Conservation (phyloP, 2,797 vertebrate genomes). For the Ibycter americanus region DNA sequence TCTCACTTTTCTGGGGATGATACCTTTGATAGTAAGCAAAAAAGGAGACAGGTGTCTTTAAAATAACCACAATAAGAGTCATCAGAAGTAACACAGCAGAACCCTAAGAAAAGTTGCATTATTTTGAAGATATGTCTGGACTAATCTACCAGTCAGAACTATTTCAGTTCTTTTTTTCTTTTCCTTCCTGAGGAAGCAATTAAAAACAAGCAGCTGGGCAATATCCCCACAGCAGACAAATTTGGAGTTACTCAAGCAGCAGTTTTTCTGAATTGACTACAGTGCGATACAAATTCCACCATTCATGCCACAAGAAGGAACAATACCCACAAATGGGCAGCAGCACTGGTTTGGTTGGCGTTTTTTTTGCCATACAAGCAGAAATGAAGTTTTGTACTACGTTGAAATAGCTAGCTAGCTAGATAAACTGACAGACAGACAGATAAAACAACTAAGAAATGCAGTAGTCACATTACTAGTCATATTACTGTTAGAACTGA, state of each 20-base stretch:
- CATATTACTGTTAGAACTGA: not conserved
- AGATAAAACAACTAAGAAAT: not conserved
- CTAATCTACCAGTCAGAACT: not conserved
- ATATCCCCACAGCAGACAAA: not conserved
- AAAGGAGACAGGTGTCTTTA: not conserved
- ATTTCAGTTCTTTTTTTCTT: not conserved
- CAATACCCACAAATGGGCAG: not conserved
- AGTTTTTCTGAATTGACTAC: constrained; percentile 3
- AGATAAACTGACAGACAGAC: not conserved
- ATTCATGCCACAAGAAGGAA: not conserved
- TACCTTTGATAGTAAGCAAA: not conserved
- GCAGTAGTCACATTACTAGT: not conserved
- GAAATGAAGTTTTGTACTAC: not conserved
- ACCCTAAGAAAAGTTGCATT: not conserved
- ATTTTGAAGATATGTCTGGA: not conserved
- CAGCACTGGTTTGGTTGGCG: not conserved
- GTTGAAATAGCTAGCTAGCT: not conserved
- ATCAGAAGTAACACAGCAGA: not conserved
- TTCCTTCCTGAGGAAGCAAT: constrained; percentile 22
- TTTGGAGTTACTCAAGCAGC: not conserved
- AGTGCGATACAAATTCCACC: not conserved
- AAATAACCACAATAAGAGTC: not conserved
- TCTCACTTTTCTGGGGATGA: not conserved
- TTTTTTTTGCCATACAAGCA: not conserved
- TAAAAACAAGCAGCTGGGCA: constrained; percentile 42